Evolutionary conservation across 1,140 invertebrate species (phyloP), one percentile per base, ranked within the genome.

Genomic region (Papilio polyxenes): DNA sequence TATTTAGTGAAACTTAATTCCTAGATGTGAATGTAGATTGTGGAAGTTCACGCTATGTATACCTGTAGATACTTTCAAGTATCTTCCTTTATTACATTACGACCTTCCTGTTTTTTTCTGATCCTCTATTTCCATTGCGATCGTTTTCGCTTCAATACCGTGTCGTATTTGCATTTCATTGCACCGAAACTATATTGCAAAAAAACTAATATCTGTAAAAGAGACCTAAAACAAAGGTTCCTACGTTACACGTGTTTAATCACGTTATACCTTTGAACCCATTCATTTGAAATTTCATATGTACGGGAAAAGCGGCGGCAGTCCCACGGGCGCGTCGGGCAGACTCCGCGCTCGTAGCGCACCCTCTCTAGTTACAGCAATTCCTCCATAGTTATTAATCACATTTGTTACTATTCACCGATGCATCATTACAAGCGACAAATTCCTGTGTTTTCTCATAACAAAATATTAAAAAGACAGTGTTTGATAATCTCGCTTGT

Each of bases 271-370:
- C 82, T 86, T 87, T 86, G 85, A 83, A 85, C 83, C 82, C 85
- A 86, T 85, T 88, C 88, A 86, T 81, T 77, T 84, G 87, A 87
- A 86, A 87, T 86, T 88, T 89, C 83, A 87, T 87, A 85, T 83
- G 85, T 85, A 84, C 82, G 82, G 81, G 83, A 82, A 82, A 82
- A 84, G 75, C 84, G 81, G 83, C 79, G 56, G 74, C 84, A 13
- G 51, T 82, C 85, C 85, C 78, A 59, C 80, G 85, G 85, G 82
- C 81, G 44, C 65, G 65, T 20, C 20, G 44, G 20, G 75, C n/a
- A 77, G 75, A 77, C 75, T 75, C 4, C 31, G 20, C 48, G 44
- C 75, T 23, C 48, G 9, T 49, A 6, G 49, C 23, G 76, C 75
- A 76, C 81, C 81, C 44, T 74, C 53, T 85, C 84, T 86, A 86